These are phyloP conservation scores for Pedionomus torquatus DNA, from an alignment of 2,113 vertebrate species.

Conservation along the genomic window DNA sequence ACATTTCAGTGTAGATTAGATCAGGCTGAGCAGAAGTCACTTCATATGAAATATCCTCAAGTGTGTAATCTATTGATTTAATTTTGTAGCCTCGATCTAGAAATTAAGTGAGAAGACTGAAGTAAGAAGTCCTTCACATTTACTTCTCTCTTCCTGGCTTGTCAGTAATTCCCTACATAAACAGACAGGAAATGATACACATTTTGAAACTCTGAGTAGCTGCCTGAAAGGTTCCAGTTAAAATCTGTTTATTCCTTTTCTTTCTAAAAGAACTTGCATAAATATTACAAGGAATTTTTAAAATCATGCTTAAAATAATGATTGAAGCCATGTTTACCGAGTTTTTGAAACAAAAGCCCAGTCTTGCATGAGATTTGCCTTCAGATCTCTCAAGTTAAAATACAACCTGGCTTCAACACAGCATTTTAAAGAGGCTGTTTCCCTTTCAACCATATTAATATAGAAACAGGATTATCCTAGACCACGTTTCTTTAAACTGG, in stretches of 20 bases:
- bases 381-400: background rate
- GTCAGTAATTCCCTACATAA: background rate
- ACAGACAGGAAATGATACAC: background rate
- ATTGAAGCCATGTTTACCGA: background rate
- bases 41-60: background rate
- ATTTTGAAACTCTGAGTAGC: background rate
- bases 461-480: background rate
- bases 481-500: background rate
- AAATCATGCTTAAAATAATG: background rate
- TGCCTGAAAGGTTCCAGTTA: background rate
- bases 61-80: slow-evolving; percentile 43
- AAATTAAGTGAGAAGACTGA: background rate
- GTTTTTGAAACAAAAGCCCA: background rate
- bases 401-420: background rate
- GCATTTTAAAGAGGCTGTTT: background rate
- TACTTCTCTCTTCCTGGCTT: slow-evolving; percentile 7
- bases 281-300: background rate
- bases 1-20: slow-evolving; percentile 21
- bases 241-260: background rate
- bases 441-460: background rate
- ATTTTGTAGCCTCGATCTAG: slow-evolving; percentile 29
- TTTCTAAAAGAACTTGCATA: background rate
- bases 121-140: background rate
- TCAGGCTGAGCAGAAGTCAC: background rate
- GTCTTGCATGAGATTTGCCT: background rate